Base-by-base conservation (phyloP, 2,888 invertebrate genomes). In the Agrypnus murinus region DNA sequence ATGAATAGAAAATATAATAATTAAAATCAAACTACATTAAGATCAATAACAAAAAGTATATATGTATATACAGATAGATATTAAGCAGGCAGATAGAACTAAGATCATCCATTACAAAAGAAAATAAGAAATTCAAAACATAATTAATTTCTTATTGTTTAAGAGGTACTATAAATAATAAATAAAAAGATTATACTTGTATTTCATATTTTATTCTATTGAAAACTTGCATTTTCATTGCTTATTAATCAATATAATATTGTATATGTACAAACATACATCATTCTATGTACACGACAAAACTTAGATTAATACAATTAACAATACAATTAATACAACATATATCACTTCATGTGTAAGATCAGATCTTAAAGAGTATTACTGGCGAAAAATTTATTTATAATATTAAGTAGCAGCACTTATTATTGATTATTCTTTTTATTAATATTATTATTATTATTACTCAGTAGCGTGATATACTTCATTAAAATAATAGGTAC, bases 191-290 rank as follows among this genome's bases (percentile, higher is more conserved):
- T 72, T 58, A 63, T 40, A 34, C 62, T 25, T 73, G 65, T 68
- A 74, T 77, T 77, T 76, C 65, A 77, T 76, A 66, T 81, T 84
- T 84, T 85, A 85, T 85, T 85, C 85, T 85, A 85, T 85, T 84
- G 84, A 85, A 85, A 85, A 85, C 83, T 81, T 84, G 81, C 82
- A 81, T 82, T 78, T 81, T 81, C 83, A 84, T 82, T 79, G 80
- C 80, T 82, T 82, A 82, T 84, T 82, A 84, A 84, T 85, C 82
- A 83, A 84, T 84, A 84, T 84, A 83, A 83, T 84, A 83, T 84
- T 83, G 76, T 79, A 77, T 86, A 86, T 86, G 83, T 86, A 87
- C 86, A 87, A 86, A 86, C 86, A 86, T 87, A 86, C 86, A 86
- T 82, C 76, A 77, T 77, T 76, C 81, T 86, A 85, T 86, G 83